A percentile compares a stretch with the other conserved stretches of the same genome.
Evolutionary conservation across 2,113 vertebrate genomes (phyloP).

Genomic region (Hyla sarda): DNA sequence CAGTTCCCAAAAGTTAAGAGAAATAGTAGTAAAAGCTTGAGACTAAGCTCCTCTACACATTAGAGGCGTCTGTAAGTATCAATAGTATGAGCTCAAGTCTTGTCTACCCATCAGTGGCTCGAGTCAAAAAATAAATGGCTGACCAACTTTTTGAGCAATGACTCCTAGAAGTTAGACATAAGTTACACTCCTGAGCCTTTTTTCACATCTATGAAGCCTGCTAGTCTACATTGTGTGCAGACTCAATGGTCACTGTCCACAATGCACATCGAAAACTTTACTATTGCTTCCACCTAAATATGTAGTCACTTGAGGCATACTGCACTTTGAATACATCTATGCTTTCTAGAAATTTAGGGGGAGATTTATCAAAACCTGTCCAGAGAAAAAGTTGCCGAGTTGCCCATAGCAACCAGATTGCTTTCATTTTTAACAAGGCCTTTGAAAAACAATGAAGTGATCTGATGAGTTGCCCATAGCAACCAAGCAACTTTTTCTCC

Average conservation of each 20-base stretch:
- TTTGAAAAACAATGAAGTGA: too few species aligned
- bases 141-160: background rate
- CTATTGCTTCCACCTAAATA: too few species aligned
- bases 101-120: background rate
- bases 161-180: background rate
- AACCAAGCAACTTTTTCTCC: too few species aligned
- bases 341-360: too few species aligned
- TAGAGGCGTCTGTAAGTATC: background rate
- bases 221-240: background rate
- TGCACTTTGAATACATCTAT: too few species aligned
- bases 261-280: background rate
- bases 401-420: too few species aligned
- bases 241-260: background rate
- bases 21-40: background rate
- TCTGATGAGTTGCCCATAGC: too few species aligned
- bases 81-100: background rate
- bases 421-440: too few species aligned
- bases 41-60: background rate
- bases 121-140: background rate
- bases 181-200: background rate
- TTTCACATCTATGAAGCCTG: background rate
- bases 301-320: too few species aligned
- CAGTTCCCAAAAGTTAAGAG: background rate
- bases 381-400: too few species aligned
- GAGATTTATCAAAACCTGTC: too few species aligned